Percentiles rank a stretch among this genome's conserved stretches.
phyloP scores from a whole-genome alignment of 2,888 invertebrate genomes.

The Hirudinaria manillensis region DNA sequence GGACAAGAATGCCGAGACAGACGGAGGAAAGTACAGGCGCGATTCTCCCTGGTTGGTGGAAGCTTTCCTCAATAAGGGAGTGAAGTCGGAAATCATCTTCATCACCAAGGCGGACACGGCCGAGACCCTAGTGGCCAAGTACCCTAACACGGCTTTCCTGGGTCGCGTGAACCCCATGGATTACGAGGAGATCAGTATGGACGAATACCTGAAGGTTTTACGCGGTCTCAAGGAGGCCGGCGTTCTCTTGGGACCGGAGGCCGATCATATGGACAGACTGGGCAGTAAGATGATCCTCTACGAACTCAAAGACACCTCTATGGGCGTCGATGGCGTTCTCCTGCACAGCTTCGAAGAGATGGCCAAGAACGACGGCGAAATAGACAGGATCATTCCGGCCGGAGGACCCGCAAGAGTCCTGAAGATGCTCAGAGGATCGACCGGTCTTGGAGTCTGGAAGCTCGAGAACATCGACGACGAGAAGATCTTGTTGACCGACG shows the following conservation, averaged over 20 bases:
- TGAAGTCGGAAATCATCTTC: slow-evolving; percentile 32
- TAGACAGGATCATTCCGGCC: slow-evolving; percentile 33
- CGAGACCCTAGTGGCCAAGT: slow-evolving; percentile 28
- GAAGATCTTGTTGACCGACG: slow-evolving; percentile 32
- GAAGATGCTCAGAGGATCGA: slow-evolving; percentile 36
- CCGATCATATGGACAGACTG: slow-evolving; percentile 35
- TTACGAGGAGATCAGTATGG: slow-evolving; percentile 28
- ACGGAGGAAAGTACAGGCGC: slow-evolving; percentile 34
- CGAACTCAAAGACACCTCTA: slow-evolving; percentile 33
- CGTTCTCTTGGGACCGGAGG: slow-evolving; percentile 32
- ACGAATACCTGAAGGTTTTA: slow-evolving; percentile 33
- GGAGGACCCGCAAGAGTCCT: slow-evolving; percentile 34
- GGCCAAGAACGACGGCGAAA: slow-evolving; percentile 32
- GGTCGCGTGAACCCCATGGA: slow-evolving; percentile 37
- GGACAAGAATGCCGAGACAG: slow-evolving; percentile 34
- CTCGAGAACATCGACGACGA: slow-evolving; percentile 32
- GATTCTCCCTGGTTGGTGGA: slow-evolving; percentile 36
- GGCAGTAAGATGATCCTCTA: slow-evolving; percentile 36
- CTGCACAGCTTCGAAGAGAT: slow-evolving; percentile 30
- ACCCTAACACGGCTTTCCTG: slow-evolving; percentile 35
- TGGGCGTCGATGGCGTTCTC: slow-evolving; percentile 32
- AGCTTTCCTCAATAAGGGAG: slow-evolving; percentile 33
- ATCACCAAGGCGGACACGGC: slow-evolving; percentile 34
- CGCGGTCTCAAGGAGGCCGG: slow-evolving; percentile 30
- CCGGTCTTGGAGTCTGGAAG: slow-evolving; percentile 37